phyloP scores from a whole-genome alignment of 2,113 vertebrate genomes.

The Scomber scombrus region DNA sequence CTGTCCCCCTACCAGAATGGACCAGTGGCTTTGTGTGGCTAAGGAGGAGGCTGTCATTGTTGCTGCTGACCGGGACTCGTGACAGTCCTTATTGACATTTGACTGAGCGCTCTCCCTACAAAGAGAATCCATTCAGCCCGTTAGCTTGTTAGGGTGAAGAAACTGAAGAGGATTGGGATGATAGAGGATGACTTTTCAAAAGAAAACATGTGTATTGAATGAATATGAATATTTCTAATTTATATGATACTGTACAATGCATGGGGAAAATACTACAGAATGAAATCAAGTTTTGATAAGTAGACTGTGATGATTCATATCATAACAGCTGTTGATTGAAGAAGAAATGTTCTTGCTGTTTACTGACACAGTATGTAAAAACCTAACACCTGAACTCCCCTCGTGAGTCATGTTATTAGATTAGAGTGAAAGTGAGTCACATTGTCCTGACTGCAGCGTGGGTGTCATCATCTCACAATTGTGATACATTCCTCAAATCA shows the following conservation, averaged over 20 bases:
- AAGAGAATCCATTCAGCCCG: conserved; percentile 24
- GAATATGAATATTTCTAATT: background rate
- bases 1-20: conserved; percentile 55
- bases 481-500: conserved; percentile 42
- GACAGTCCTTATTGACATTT: conserved; percentile 58
- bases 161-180: too few species aligned
- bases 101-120: conserved; percentile 31
- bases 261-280: background rate
- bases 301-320: too few species aligned
- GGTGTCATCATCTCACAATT: conserved; percentile 30
- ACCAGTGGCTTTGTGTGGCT: conserved; percentile 64
- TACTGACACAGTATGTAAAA: conserved; percentile 21
- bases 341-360: conserved; percentile 13
- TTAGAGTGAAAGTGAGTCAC: conserved; percentile 65
- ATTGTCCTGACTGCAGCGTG: conserved; percentile 13
- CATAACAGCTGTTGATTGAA: background rate
- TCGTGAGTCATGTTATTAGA: conserved; percentile 64
- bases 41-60: conserved; percentile 61
- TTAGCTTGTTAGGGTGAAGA: conserved; percentile 21
- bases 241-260: background rate
- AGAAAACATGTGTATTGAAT: background rate
- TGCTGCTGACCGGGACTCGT: conserved; percentile 38
- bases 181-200: background rate
- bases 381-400: conserved; percentile 17
- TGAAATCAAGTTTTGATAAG: background rate